Conservation (phyloP, 2,113 vertebrate genomes). For the Piprites chloris region DNA sequence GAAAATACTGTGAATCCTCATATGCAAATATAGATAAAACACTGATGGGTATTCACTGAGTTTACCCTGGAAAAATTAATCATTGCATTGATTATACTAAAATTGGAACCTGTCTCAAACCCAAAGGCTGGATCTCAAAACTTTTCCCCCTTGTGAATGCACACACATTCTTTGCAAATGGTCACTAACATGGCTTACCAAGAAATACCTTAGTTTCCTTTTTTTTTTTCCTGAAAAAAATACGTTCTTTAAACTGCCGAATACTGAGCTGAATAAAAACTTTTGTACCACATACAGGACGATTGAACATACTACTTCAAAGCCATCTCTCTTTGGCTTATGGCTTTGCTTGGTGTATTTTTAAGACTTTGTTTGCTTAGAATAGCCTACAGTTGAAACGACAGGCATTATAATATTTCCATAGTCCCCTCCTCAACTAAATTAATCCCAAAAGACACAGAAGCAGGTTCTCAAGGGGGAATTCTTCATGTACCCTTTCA, state of each 20-base stretch:
- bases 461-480: neutral
- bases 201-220: neutral
- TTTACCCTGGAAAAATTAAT: neutral
- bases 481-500: conserved; percentile 21
- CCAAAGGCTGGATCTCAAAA: neutral
- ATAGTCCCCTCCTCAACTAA: neutral
- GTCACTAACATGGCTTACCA: neutral
- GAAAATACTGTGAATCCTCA: neutral
- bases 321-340: neutral
- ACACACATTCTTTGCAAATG: neutral
- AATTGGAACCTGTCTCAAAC: neutral
- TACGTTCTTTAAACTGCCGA: neutral
- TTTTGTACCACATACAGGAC: neutral
- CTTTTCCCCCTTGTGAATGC: neutral
- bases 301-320: neutral
- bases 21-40: neutral
- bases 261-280: neutral
- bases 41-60: neutral
- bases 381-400: neutral
- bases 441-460: neutral
- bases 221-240: neutral
- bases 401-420: neutral
- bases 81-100: neutral
- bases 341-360: neutral
- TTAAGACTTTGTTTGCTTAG: neutral